Percentiles rank a stretch among this genome's conserved stretches.
These are phyloP conservation scores for Acanthisitta chloris DNA, from an alignment of 2,113 vertebrate species.

Conservation along the genomic window DNA sequence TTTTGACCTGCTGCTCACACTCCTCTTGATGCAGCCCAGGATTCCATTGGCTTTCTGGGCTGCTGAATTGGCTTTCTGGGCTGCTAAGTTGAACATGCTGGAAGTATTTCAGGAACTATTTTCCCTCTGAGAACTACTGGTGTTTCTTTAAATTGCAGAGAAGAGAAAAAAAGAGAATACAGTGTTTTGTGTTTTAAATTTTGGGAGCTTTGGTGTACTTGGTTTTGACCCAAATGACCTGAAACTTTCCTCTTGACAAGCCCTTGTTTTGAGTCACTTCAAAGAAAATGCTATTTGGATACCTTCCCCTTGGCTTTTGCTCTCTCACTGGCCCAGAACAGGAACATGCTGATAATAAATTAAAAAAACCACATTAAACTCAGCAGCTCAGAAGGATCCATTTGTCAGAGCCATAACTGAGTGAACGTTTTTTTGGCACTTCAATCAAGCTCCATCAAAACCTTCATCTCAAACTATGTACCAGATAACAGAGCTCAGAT, in stretches of 20 bases:
- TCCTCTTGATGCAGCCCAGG: too few species aligned
- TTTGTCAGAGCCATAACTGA: background rate
- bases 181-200: background rate
- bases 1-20: too few species aligned
- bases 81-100: too few species aligned
- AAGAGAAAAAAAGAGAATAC: background rate
- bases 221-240: background rate
- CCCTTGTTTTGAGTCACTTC: background rate
- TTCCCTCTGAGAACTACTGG: background rate
- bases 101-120: background rate
- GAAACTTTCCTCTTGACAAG: background rate
- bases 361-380: background rate
- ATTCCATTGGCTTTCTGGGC: too few species aligned
- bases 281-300: background rate
- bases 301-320: background rate
- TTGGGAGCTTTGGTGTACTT: background rate
- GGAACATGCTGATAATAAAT: background rate
- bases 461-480: background rate
- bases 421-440: background rate
- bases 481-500: rapidly evolving
- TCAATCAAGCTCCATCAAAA: background rate
- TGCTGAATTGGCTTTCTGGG: too few species aligned
- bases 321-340: background rate
- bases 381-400: background rate
- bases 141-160: background rate